Evolutionary conservation across 2,888 invertebrate genomes (phyloP), one percentile per base, ranked within the genome.

Genomic region (Brenthis daphne): DNA sequence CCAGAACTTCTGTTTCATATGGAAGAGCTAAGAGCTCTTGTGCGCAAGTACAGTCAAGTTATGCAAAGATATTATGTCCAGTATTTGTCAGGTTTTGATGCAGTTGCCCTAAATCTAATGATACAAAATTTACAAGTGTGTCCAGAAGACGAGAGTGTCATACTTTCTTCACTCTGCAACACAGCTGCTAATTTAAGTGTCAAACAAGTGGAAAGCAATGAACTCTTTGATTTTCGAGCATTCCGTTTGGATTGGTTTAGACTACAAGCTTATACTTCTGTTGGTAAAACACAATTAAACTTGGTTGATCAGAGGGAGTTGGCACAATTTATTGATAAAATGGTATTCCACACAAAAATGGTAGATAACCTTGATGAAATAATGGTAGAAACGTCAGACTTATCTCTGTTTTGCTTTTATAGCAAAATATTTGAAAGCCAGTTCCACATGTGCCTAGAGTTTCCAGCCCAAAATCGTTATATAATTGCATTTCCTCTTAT

Each of bases 11-110:
- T 99, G 11, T 99, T 99, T 83, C 99, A 99, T 82, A 99, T 99
- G 96, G 99, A 99, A 85, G 99, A 99, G 87, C 88, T 99, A 64
- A 94, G 99, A 79, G 98, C 97, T 33, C 92, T 99, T 65, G 98
- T 99, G 5, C 95, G 98, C 73, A 99, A 99, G 85, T 99, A 99
- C 86, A 97, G 97, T 78, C 98, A 98, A 92, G 98, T 99, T 11
- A 96, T 99, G 93, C 99, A 99, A 87, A 94, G 99, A 74, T 99
- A 99, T 87, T 99, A 99, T 88, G 97, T 99, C 37, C 99, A 99
- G 88, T 99, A 99, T 92, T 93, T 99, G 67, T 96, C 97, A 51
- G 98, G 98, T 13, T 99, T 97, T 88, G 99, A 99, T 93, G 97
- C 99, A 20, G 96, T 98, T 33, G 96, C 97, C 69, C 90, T 99